Conservation (phyloP, 2,797 vertebrate species). For the Diplodus sargus region DNA sequence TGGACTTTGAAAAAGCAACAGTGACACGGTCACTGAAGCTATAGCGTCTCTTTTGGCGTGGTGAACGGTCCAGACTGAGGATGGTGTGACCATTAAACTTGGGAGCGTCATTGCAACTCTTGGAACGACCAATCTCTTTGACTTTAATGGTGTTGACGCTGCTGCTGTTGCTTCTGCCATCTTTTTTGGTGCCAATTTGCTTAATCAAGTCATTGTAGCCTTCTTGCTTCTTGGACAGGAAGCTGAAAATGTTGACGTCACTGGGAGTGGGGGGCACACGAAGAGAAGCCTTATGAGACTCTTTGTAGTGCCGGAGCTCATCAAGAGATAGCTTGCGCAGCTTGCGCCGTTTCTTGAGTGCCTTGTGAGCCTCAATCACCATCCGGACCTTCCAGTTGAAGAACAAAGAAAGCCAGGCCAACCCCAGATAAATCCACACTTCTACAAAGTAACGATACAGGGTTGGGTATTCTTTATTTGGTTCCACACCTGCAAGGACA, state of each 20-base stretch:
- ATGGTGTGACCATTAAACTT: slow-evolving; percentile 82
- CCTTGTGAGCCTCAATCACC: slow-evolving; percentile 98
- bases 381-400: slow-evolving; percentile 99
- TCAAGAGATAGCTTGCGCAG: slow-evolving; percentile 93
- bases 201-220: slow-evolving; percentile 98
- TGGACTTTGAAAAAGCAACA: slow-evolving; percentile 91
- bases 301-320: slow-evolving; percentile 87
- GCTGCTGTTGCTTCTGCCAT: neutral
- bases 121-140: slow-evolving; percentile 76
- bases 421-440: slow-evolving; percentile 97
- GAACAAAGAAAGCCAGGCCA: slow-evolving; percentile 98
- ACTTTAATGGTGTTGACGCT: slow-evolving; percentile 19
- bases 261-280: slow-evolving; percentile 86
- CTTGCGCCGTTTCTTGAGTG: slow-evolving; percentile 96
- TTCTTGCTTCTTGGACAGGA: slow-evolving; percentile 95
- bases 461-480: slow-evolving; percentile 90
- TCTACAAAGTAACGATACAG: slow-evolving; percentile 99
- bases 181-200: slow-evolving; percentile 92
- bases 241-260: slow-evolving; percentile 95
- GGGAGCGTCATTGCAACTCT: slow-evolving; percentile 80
- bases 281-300: slow-evolving; percentile 81
- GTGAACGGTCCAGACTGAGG: slow-evolving; percentile 86
- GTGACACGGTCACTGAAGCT: slow-evolving; percentile 89
- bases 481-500: slow-evolving; percentile 90
- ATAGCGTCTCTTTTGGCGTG: slow-evolving; percentile 84